Base-by-base conservation (phyloP, 2,797 vertebrate genomes). In the Hoplostethus atlanticus region DNA sequence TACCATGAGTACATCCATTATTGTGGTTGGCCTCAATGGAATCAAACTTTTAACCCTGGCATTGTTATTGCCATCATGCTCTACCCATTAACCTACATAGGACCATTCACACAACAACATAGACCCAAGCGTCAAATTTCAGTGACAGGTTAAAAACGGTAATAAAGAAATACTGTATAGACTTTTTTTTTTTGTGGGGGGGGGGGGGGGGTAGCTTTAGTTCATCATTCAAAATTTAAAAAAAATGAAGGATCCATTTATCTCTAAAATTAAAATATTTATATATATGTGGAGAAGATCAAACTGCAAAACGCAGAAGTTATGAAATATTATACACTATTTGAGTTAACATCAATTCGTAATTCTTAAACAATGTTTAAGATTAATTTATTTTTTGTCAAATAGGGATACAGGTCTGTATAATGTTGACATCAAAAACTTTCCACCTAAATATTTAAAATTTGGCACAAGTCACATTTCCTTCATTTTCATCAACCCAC, bases 381-480 rank as follows among this genome's bases (percentile, higher is more conserved):
- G 40, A 42, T 11, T 42, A 42, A 28, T 28, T 36, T 36, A 1
- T 42, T 42, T 42, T 42, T 42, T 42, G 40, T 42, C 40, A 42
- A 10, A 21, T 21, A 42, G 40, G 40, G 11, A 42, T 42, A 13
- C 40, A 12, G 40, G 40, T 42, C 2, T 42, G 40, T 42, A 11
- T 42, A 42, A 42, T 42, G 40, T 42, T 16, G 1, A 60, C 47
- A 71, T 60, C 16, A 56, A 51, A n/a, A 12, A 5, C 0, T 4
- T 60, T 53, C 68, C 50, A 53, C 25, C 42, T 61, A 44, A 46
- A 71, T 16, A 77, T 25, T 76, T 53, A 46, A 52, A 54, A 68
- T 88, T 88, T 91, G 91, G 89, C 89, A 92, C 90, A 79, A 51
- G 17, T 84, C 4, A 48, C 68, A 60, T 78, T 84, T 42, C 40